Base-by-base conservation (phyloP, 2,113 vertebrate species). In the Plestiodon gilberti region DNA sequence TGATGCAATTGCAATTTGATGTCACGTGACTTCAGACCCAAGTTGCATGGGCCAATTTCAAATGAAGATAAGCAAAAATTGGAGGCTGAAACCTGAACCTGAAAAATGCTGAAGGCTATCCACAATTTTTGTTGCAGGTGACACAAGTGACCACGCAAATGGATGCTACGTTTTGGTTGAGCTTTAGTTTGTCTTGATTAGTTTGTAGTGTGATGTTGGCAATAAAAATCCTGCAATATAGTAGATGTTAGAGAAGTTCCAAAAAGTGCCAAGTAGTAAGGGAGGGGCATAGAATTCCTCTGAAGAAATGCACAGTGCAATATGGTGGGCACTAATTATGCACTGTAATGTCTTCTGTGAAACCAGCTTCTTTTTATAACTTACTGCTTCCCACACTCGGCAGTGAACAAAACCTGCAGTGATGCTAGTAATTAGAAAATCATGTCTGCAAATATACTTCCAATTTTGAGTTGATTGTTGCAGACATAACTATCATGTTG, bases 271-370 rank as follows among this genome's bases (percentile, higher is more conserved):
- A 61, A 59, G 13, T 78, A 69, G 59, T 83, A 62, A 33, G 15
- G 4, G 2, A 73, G 40, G 23, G 15, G 62, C 59, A 69, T 88
- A 30, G 20, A 59, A 73, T 15, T 10, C 48, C 1, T 1, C 0
- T 73, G 78, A 70, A 92, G 86, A 14, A 76, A 1, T 71, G 57
- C 2, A 89, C 40, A 87, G 83, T 86, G 52, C 13, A 61, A 67
- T 20, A 38, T 88, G 86, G 25, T 0, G 2, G 30, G 23, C 23
- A 80, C 62, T 7, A 14, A 14, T 84, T 74, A 65, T 48, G n/a
- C 38, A 25, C 55, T 78, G 35, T 86, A 90, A 92, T 93, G 73
- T 89, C 81, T 84, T 75, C 73, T 87, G 25, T 83, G 89, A 86
- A 73, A 38, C 17, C 40, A 85, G 71, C 17, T 82, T n/a, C 7